These are phyloP conservation scores for Phortica variegata DNA, from an alignment of 1,140 invertebrate species.

Conservation along the genomic window DNA sequence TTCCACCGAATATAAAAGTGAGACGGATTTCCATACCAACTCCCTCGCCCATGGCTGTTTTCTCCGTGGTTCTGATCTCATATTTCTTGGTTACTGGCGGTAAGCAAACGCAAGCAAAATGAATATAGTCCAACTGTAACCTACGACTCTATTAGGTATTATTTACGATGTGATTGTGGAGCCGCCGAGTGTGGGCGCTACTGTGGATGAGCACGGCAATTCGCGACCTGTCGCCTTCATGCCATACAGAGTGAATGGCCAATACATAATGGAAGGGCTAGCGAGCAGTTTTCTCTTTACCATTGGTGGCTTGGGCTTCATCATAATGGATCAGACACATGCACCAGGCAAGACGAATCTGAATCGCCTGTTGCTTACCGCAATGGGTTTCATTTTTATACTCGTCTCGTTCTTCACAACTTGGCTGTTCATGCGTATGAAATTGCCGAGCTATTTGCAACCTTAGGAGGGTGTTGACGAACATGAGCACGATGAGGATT, in stretches of 20 bases:
- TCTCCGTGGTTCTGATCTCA: constrained; percentile 84
- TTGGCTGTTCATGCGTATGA: constrained; percentile 99
- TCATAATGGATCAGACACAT: constrained; percentile 93
- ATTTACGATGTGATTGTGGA: constrained; percentile 99
- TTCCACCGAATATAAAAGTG: constrained; percentile 90
- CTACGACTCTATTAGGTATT: constrained; percentile 68
- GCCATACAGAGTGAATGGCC: constrained; percentile 97
- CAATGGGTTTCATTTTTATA: constrained; percentile 90
- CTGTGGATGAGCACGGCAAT: constrained; percentile 95
- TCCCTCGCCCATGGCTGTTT: constrained; percentile 93
- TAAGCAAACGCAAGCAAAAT: constrained; percentile 56
- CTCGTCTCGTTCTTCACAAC: constrained; percentile 94
- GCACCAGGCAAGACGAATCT: constrained; percentile 87
- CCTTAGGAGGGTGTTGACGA: constrained; percentile 35
- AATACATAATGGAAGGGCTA: constrained; percentile 98
- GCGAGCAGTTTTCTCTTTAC: constrained; percentile 97
- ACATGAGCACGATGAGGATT: not conserved
- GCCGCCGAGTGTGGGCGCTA: constrained; percentile 95
- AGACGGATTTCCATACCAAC: constrained; percentile 72
- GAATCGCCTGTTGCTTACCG: constrained; percentile 88
- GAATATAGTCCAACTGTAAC: not conserved
- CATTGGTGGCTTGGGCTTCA: constrained; percentile 92
- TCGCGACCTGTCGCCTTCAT: constrained; percentile 95
- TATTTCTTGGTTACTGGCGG: constrained; percentile 99
- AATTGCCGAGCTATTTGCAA: constrained; percentile 80